These are phyloP conservation scores for Silurus asotus DNA, from an alignment of 2,113 vertebrate genomes.

Conservation along the genomic window DNA sequence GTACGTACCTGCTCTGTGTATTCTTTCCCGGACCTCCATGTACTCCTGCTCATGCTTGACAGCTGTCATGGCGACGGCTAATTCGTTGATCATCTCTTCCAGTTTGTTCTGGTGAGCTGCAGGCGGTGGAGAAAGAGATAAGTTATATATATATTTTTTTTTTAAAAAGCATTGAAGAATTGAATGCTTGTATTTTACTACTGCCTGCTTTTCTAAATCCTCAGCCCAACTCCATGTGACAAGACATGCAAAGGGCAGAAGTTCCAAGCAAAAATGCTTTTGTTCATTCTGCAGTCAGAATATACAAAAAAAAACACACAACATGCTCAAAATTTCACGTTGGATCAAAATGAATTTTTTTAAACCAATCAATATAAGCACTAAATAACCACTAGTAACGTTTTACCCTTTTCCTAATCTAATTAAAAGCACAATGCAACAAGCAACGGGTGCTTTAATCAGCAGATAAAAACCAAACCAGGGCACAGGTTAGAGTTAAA, in stretches of 20 bases:
- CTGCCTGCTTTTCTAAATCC: background rate
- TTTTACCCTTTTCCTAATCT: background rate
- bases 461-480: slow-evolving; percentile 13
- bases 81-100: slow-evolving; percentile 99
- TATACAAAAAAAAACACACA: background rate
- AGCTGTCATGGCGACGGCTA: slow-evolving; percentile 96
- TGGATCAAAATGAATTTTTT: no score
- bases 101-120: slow-evolving; percentile 98
- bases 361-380: background rate
- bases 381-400: background rate
- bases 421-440: slow-evolving; percentile 13
- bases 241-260: background rate
- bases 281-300: background rate
- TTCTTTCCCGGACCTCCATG: slow-evolving; percentile 99
- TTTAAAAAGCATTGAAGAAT: no score
- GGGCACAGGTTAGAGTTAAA: slow-evolving; percentile 25
- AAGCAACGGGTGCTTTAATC: slow-evolving; percentile 1
- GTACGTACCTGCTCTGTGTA: slow-evolving; percentile 96
- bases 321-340: slow-evolving; percentile 8
- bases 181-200: background rate
- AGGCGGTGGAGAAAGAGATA: background rate
- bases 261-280: background rate
- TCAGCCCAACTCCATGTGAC: background rate
- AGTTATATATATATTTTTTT: no score
- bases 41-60: slow-evolving; percentile 99